Conservation (phyloP, 2,113 vertebrate species). For the Haplochromis vanheusdeni region DNA sequence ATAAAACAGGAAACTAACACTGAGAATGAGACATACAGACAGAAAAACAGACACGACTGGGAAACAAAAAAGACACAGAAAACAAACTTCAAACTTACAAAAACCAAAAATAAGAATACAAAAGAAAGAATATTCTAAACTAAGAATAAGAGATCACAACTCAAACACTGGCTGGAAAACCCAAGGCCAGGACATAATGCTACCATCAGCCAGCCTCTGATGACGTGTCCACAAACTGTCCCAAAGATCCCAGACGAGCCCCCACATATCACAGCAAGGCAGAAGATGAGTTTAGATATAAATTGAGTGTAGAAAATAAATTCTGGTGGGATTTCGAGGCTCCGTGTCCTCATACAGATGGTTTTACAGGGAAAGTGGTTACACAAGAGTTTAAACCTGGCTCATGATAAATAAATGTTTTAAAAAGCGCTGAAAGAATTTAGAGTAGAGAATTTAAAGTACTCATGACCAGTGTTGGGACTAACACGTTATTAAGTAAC, state of each 20-base stretch:
- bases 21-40: not conserved
- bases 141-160: not conserved
- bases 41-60: not conserved
- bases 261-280: not conserved
- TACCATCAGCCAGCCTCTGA: not conserved
- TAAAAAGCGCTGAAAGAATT: fast-evolving
- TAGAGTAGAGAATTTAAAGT: not conserved
- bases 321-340: not conserved
- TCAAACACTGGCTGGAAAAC: not conserved
- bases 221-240: not conserved
- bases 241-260: not conserved
- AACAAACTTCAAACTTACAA: not conserved
- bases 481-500: not conserved
- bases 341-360: not conserved
- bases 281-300: not conserved
- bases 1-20: not conserved
- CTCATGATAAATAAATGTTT: not conserved
- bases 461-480: not conserved
- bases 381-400: not conserved
- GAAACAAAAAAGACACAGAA: not conserved
- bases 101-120: not conserved
- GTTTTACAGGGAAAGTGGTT: not conserved
- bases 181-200: not conserved
- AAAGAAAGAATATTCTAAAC: not conserved
- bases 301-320: not conserved